Evolutionary conservation across 2,888 invertebrate species (phyloP), one percentile per base, ranked within the genome.

Genomic region (Agrilus mali): DNA sequence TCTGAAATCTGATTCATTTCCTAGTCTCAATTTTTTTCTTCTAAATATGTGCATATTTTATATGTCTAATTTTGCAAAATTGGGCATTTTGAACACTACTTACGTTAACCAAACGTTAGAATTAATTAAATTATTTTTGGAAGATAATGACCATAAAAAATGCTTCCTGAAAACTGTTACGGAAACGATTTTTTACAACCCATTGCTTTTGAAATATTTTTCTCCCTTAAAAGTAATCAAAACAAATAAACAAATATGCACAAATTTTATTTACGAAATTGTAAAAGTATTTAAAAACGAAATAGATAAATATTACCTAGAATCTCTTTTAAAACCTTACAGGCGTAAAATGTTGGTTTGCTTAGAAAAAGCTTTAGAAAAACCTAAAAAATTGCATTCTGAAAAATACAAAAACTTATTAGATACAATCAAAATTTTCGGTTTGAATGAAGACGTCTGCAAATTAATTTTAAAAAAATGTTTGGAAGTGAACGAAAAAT

Each of bases 301-400:
- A 10, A 10, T 27, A 27, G 10, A 27, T 27, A 27, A 27, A 10
- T 8, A 2, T 10, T 8, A 52, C 16, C 43, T 60, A n/a, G 46
- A 52, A 16, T 13, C 55, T 38, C 55, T 72, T 46, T 58, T 77
- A 14, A 64, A 65, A 41, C 67, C 72, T 2, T 79, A 72, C 51
- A 71, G 70, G 54, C 66, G 70, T 44, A 79, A 77, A 57, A 70
- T 78, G 47, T 66, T 71, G 37, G 56, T 56, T 44, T 66, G 71
- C 51, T 59, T 78, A 6, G 57, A 64, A 2, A 67, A 64, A 53
- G 65, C 69, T 1, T 63, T 76, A 33, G 64, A 66, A 44, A 74
- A 74, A 60, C 65, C 71, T 15, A 45, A 55, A 38, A 67, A 64
- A 48, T 67, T 65, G 55, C 60, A 58, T 40, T 66, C 66, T 49